Percentiles rank a stretch among this genome's conserved stretches.
These are phyloP conservation scores for Bos indicus DNA, from an alignment of 2,113 vertebrate genomes.

Conservation along the genomic window DNA sequence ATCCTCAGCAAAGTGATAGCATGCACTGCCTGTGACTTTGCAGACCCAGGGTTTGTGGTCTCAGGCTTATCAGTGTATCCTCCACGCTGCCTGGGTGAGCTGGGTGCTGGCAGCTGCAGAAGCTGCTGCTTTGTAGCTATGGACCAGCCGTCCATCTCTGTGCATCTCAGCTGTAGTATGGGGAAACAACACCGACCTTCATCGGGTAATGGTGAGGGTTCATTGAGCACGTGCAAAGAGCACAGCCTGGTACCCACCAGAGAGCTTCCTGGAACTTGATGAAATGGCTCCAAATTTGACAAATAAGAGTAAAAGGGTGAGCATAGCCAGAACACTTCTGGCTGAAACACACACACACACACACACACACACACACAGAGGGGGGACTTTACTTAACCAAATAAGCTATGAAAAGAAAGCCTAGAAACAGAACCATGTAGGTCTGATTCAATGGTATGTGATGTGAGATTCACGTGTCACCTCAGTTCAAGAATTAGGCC, in stretches of 20 bases:
- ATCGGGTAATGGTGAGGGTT: background rate
- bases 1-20: background rate
- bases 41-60: background rate
- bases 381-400: background rate
- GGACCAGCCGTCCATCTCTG: background rate
- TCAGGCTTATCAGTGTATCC: background rate
- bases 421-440: background rate
- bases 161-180: background rate
- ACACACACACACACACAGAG: background rate
- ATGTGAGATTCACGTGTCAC: background rate
- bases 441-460: background rate
- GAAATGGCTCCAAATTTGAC: background rate
- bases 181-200: rapidly evolving
- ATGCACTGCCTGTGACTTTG: background rate
- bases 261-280: background rate
- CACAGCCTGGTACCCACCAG: background rate
- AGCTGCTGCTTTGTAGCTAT: background rate
- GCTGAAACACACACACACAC: background rate
- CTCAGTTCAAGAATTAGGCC: background rate
- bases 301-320: background rate
- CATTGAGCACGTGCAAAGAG: background rate
- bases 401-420: background rate
- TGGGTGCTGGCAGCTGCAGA: background rate
- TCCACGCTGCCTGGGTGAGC: rapidly evolving
- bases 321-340: background rate